Conservation (phyloP, 2,888 invertebrate genomes). For the Lissocephala sabroskyi region DNA sequence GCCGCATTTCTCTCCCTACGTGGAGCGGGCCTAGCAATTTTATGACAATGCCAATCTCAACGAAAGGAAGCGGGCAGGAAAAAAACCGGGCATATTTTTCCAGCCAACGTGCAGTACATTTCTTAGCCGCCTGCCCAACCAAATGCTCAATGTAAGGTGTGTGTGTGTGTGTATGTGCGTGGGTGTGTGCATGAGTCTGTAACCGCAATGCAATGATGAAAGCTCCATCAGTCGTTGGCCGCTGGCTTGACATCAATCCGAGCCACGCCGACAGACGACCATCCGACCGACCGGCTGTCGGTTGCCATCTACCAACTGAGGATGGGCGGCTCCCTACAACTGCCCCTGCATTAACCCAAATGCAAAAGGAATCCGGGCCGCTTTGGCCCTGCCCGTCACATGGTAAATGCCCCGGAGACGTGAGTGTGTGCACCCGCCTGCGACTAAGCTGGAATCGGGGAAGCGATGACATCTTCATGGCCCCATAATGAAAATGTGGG, state of each 20-base stretch:
- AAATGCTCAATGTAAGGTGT: conserved; percentile 34
- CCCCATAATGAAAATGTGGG: no score
- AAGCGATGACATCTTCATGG: no score
- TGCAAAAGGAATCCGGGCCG: no score
- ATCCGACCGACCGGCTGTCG: background rate
- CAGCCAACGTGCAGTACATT: conserved; percentile 41
- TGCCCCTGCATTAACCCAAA: conserved; percentile 62
- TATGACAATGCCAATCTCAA: conserved; percentile 63
- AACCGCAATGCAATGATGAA: conserved; percentile 2
- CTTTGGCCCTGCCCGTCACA: no score
- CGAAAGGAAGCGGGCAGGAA: conserved; percentile 18
- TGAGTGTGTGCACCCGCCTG: conserved; percentile 12
- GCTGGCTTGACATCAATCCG: no score
- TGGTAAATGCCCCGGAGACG: conserved; percentile 42
- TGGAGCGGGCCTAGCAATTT: conserved; percentile 31
- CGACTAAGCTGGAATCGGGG: no score
- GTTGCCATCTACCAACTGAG: conserved; percentile 40
- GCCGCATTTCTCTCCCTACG: conserved; percentile 18
- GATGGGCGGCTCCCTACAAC: no score
- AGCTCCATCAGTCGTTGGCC: conserved; percentile 6
- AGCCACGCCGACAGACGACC: background rate
- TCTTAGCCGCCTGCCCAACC: conserved; percentile 44
- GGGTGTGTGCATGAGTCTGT: conserved; percentile 4
- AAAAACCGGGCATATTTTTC: conserved; percentile 57
- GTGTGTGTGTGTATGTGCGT: conserved; percentile 8